A percentile compares a stretch with the other conserved stretches of the same genome.
phyloP scores from a whole-genome alignment of 2,113 vertebrate species.

The Mus spicilegus region DNA sequence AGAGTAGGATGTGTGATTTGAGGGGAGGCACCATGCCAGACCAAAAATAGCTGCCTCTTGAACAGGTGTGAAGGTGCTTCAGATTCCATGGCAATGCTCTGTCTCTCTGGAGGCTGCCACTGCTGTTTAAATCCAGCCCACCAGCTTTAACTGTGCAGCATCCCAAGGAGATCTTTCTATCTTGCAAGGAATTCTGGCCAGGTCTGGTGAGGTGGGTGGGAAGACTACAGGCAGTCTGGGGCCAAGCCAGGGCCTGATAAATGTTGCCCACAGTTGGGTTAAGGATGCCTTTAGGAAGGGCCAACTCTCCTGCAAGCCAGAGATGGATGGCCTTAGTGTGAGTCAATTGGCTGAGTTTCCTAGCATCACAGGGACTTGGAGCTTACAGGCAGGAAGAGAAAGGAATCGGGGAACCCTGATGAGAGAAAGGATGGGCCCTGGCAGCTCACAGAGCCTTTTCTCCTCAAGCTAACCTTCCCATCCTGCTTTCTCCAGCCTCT shows the following conservation, averaged over 20 bases:
- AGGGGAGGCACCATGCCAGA: conserved; percentile 71
- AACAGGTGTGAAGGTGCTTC: conserved; percentile 72
- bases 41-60: conserved; percentile 72
- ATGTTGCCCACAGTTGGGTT: background rate
- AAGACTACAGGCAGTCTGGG: background rate
- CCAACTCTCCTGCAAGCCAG: background rate
- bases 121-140: background rate
- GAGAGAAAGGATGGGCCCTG: background rate
- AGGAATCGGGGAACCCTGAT: background rate
- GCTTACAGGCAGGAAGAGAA: background rate
- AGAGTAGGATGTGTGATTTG: conserved; percentile 69
- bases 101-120: background rate
- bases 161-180: background rate
- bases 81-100: background rate
- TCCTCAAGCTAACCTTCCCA: background rate
- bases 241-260: background rate
- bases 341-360: background rate
- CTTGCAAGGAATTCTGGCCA: background rate
- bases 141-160: background rate
- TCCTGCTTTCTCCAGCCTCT: conserved; percentile 58
- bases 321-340: background rate
- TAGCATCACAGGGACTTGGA: background rate
- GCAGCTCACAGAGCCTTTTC: background rate
- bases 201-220: background rate
- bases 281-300: background rate